Evolutionary conservation across 2,888 invertebrate genomes (phyloP), one percentile per base, ranked within the genome.

Genomic region (Cantharis nigra): DNA sequence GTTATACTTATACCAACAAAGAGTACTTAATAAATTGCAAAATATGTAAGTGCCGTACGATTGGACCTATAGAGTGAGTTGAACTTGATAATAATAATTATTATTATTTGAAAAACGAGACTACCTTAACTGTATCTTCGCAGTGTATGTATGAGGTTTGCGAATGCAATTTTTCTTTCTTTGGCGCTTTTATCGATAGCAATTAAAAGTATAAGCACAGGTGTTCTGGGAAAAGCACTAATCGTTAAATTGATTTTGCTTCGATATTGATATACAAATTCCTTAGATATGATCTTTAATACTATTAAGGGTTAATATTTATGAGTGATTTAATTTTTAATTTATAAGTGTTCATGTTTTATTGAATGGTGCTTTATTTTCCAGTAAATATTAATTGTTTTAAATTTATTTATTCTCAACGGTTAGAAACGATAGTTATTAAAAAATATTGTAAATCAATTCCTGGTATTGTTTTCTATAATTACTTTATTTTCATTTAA

Each of bases 211-310:
- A 82, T 83, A 84, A 82, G 84, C 83, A 84, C 86, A 86, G 85
- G 86, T 86, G 85, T 86, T 84, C 84, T 81, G 81, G 83, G 84
- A 85, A 85, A 84, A 65, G 78, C 80, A 78, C 81, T 83, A 84
- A 84, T 85, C 85, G 81, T 85, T 85, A 86, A 87, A 87, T 86
- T 86, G 86, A 87, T 86, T 87, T 86, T 83, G 83, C 83, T 81
- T 81, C 81, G 82, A 83, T 82, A 83, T 83, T 82, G 83, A 85
- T 84, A 82, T 77, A 85, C 85, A 86, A 86, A 87, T 87, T 87
- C 86, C 85, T 78, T 82, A 84, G 87, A 87, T 87, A 85, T 84
- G 83, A 86, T 87, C 86, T 84, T 83, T 82, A 82, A 79, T 81
- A 83, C 83, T 82, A 86, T 86, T 85, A 84, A 83, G 83, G 85